Evolutionary conservation across 2,888 invertebrate genomes (phyloP).

Genomic region (Temnothorax rugatulus): DNA sequence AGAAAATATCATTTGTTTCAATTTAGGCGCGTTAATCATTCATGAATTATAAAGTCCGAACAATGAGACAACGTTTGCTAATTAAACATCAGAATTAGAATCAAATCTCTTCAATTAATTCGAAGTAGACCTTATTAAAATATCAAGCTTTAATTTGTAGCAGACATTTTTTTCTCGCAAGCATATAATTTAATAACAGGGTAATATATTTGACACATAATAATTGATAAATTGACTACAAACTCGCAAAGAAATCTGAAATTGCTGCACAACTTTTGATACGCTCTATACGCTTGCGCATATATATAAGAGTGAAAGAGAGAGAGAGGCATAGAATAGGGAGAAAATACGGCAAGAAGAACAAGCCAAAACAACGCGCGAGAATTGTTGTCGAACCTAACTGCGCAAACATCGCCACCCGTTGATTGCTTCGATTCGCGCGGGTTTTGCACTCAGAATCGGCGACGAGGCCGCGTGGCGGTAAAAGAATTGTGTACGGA

Average conservation of each 20-base stretch:
- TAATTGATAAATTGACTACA: background rate
- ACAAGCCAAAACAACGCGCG: slow-evolving; percentile 70
- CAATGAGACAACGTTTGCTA: background rate
- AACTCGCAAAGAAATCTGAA: background rate
- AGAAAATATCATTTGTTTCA: background rate
- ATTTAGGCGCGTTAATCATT: background rate
- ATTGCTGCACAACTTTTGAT: background rate
- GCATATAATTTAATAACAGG: background rate
- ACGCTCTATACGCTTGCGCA: background rate
- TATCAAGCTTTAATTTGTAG: background rate
- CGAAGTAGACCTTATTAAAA: background rate
- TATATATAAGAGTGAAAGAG: background rate
- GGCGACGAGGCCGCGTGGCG: slow-evolving; percentile 55
- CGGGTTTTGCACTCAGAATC: slow-evolving; percentile 76
- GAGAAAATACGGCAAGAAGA: slow-evolving; percentile 30
- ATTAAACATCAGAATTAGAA: background rate
- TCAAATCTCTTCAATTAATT: background rate
- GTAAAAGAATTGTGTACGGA: slow-evolving; percentile 73
- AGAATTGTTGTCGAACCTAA: slow-evolving; percentile 75
- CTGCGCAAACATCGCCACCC: slow-evolving; percentile 80
- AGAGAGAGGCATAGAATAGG: background rate
- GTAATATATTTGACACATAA: background rate
- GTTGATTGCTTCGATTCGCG: slow-evolving; percentile 82
- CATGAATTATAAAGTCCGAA: background rate
- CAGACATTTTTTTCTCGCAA: background rate